Evolutionary conservation across 2,113 vertebrate species (phyloP).

Genomic region (Plotosus lineatus): DNA sequence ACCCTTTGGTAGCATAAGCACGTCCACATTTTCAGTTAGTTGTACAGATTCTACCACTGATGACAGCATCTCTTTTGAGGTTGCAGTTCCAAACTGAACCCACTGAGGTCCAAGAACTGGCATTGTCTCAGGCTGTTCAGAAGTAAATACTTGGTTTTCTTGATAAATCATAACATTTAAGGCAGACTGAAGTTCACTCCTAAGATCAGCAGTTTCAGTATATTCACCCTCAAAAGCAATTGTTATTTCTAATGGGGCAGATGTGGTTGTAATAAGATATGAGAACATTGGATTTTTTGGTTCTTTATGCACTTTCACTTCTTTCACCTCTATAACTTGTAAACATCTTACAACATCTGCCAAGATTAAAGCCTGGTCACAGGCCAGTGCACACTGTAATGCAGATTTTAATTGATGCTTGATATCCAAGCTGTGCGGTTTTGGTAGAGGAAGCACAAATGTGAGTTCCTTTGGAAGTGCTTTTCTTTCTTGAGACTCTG

Average conservation of each 20-base stretch:
- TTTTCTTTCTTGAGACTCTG: constrained; percentile 65
- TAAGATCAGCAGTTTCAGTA: constrained; percentile 76
- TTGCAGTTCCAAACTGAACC: constrained; percentile 44
- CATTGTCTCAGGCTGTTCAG: constrained; percentile 66
- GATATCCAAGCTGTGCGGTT: constrained; percentile 67
- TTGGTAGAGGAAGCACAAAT: constrained; percentile 66
- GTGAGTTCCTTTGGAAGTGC: constrained; percentile 74
- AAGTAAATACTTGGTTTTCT: constrained; percentile 71
- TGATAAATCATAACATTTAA: constrained; percentile 80
- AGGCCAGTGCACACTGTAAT: constrained; percentile 76
- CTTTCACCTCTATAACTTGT: constrained; percentile 70
- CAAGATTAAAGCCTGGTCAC: constrained; percentile 72
- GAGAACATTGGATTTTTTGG: constrained; percentile 66
- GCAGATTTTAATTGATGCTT: constrained; percentile 75
- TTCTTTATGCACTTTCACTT: constrained; percentile 72
- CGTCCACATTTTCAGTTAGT: constrained; percentile 60
- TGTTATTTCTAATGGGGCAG: constrained; percentile 75
- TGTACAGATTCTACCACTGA: constrained; percentile 60
- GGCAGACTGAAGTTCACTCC: constrained; percentile 75
- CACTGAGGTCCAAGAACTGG: constrained; percentile 53
- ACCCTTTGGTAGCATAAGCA: constrained; percentile 49
- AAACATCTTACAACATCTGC: constrained; percentile 75
- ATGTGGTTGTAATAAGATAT: constrained; percentile 76
- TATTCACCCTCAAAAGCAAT: constrained; percentile 75
- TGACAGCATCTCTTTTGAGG: constrained; percentile 58